Percentiles rank a stretch among this genome's conserved stretches.
phyloP scores from a whole-genome alignment of 2,113 vertebrate species.

The Entelurus aequoreus region DNA sequence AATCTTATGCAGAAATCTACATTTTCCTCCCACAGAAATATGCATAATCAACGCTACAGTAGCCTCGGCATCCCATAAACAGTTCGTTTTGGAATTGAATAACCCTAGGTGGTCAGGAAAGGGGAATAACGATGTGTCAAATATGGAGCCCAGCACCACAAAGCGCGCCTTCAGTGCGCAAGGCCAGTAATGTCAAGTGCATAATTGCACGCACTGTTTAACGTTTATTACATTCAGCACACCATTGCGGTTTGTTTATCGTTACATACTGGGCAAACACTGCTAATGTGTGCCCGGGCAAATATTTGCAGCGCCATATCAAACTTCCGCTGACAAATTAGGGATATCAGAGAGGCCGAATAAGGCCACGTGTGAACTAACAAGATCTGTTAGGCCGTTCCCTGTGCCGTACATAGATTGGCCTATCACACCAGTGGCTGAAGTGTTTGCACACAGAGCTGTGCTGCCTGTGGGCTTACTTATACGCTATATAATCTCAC shows the following conservation, averaged over 20 bases:
- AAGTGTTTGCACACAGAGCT: slow-evolving; percentile 66
- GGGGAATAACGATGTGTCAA: slow-evolving; percentile 68
- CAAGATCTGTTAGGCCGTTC: slow-evolving; percentile 58
- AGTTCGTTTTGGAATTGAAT: slow-evolving; percentile 49
- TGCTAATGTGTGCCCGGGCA: slow-evolving; percentile 59
- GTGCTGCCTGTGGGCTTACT: slow-evolving; percentile 56
- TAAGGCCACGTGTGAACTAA: slow-evolving; percentile 63
- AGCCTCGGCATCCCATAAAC: slow-evolving; percentile 54
- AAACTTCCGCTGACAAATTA: slow-evolving; percentile 68
- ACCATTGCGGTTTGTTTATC: slow-evolving; percentile 72
- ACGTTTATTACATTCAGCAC: slow-evolving; percentile 69
- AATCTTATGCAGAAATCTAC: slow-evolving; percentile 6
- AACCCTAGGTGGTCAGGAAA: slow-evolving; percentile 53
- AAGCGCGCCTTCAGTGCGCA: slow-evolving; percentile 58
- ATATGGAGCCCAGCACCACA: slow-evolving; percentile 55
- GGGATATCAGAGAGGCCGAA: slow-evolving; percentile 69
- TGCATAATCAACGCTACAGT: slow-evolving; percentile 19
- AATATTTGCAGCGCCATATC: slow-evolving; percentile 74
- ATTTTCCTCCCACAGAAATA: slow-evolving; percentile 33
- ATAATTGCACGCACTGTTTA: slow-evolving; percentile 72
- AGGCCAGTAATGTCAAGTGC: slow-evolving; percentile 57
- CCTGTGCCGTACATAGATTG: slow-evolving; percentile 57
- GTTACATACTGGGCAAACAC: slow-evolving; percentile 66
- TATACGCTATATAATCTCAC: slow-evolving; percentile 34
- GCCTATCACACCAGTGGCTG: slow-evolving; percentile 54